A percentile compares a stretch with the other conserved stretches of the same genome.
These are phyloP conservation scores for Eupithecia tripunctaria DNA, from an alignment of 2,888 invertebrate species.

Conservation along the genomic window DNA sequence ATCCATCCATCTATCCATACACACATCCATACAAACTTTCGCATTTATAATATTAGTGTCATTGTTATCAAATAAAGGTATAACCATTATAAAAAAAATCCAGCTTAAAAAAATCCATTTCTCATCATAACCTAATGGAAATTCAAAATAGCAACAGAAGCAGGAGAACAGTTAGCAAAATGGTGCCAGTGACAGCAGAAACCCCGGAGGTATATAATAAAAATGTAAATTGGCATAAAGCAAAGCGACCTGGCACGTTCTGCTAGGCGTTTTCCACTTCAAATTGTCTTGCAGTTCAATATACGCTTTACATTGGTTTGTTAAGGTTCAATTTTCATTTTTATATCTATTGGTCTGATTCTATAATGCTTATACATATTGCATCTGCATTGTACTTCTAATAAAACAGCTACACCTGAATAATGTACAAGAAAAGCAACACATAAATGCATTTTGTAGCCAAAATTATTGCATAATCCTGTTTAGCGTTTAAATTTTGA, in stretches of 20 bases:
- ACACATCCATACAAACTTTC: too few species aligned
- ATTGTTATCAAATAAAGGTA: too few species aligned
- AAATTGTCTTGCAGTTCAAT: conserved; percentile 6
- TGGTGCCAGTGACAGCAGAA: conserved; percentile 49
- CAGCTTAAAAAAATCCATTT: not conserved
- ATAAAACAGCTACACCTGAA: not conserved
- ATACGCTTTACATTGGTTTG: conserved; percentile 1
- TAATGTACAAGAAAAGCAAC: too few species aligned
- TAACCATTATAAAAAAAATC: too few species aligned
- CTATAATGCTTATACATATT: not conserved
- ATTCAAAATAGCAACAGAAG: conserved; percentile 44
- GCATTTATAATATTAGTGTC: too few species aligned
- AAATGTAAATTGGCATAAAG: conserved; percentile 64
- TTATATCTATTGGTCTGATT: not conserved
- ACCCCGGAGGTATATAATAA: conserved; percentile 56
- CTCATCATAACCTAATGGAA: conserved; percentile 27
- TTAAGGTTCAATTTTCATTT: not conserved
- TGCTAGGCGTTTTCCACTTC: conserved; percentile 7
- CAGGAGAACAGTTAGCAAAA: conserved; percentile 30
- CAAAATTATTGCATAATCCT: too few species aligned
- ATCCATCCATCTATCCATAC: too few species aligned
- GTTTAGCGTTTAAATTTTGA: too few species aligned
- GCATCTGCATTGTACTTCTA: not conserved
- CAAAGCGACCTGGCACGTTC: conserved; percentile 51
- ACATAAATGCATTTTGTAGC: too few species aligned